Percentiles rank a stretch among this genome's conserved stretches.
phyloP scores from a whole-genome alignment of 2,888 invertebrate genomes.

The Ennomos erosarius region DNA sequence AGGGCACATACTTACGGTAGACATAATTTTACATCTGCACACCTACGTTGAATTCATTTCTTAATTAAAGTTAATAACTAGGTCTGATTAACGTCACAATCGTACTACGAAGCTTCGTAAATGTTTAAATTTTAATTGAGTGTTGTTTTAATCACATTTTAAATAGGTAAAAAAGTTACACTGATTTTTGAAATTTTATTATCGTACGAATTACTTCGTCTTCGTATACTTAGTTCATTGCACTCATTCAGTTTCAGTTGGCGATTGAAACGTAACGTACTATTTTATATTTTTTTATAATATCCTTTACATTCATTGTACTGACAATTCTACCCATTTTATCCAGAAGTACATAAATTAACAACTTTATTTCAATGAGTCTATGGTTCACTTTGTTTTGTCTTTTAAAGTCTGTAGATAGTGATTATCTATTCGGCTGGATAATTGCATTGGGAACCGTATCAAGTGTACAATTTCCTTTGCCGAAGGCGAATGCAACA shows the following conservation, averaged over 20 bases:
- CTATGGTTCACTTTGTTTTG: slow-evolving; percentile 8
- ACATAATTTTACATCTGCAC: slow-evolving; percentile 15
- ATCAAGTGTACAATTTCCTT: slow-evolving; percentile 67
- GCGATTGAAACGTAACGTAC: slow-evolving; percentile 8
- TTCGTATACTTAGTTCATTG: too few species aligned
- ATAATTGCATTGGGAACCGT: slow-evolving; percentile 57
- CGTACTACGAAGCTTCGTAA: too few species aligned
- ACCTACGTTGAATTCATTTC: slow-evolving; percentile 13
- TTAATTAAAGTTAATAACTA: slow-evolving; percentile 8
- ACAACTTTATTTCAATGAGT: neutral
- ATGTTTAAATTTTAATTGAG: too few species aligned
- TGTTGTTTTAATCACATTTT: too few species aligned
- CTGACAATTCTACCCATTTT: neutral
- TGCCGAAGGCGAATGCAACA: slow-evolving; percentile 29
- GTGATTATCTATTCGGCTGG: slow-evolving; percentile 45
- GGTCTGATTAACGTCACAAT: too few species aligned
- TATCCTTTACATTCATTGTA: neutral
- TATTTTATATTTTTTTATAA: neutral
- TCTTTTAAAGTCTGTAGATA: slow-evolving; percentile 7
- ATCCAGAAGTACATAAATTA: too few species aligned
- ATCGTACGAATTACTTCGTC: too few species aligned
- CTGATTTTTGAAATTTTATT: too few species aligned
- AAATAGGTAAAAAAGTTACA: too few species aligned
- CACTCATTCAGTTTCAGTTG: slow-evolving; percentile 55
- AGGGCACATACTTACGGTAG: slow-evolving; percentile 26